A percentile compares a stretch with the other conserved stretches of the same genome.
These are phyloP conservation scores for Sminthurinus aureus DNA, from an alignment of 2,888 invertebrate genomes.

Conservation along the genomic window DNA sequence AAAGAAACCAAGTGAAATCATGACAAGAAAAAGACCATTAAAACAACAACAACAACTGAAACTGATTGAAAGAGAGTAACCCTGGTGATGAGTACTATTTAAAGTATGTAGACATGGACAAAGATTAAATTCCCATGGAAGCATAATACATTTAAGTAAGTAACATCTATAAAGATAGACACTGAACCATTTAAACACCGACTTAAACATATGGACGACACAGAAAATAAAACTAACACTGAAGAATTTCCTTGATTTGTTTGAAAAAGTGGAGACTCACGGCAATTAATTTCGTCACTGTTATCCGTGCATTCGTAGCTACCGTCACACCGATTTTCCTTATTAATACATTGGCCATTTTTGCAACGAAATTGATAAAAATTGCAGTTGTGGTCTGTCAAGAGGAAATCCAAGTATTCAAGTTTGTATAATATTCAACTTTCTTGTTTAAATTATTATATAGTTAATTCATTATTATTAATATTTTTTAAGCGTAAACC, in stretches of 20 bases:
- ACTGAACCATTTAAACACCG: background rate
- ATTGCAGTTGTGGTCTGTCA: constrained; percentile 63
- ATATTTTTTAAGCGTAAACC: background rate
- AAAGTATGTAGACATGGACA: background rate
- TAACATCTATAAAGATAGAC: background rate
- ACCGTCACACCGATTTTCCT: constrained; percentile 67
- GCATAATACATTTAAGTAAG: background rate
- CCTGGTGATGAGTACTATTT: background rate
- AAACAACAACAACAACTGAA: background rate
- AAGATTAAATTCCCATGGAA: background rate
- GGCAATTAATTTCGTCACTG: constrained; percentile 73
- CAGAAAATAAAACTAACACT: background rate
- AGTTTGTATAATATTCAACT: too few relatives aligned
- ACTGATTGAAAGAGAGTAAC: background rate
- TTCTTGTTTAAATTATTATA: background rate
- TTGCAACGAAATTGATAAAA: constrained; percentile 70
- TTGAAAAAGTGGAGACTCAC: constrained; percentile 60
- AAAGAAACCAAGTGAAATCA: background rate
- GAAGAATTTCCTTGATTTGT: background rate
- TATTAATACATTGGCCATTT: constrained; percentile 69
- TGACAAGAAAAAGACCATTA: background rate
- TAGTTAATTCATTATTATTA: background rate
- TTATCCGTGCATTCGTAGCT: constrained; percentile 68
- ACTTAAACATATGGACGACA: background rate
- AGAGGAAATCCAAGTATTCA: background rate